Conservation (phyloP, 2,888 invertebrate genomes). For the Amorpha juglandis region DNA sequence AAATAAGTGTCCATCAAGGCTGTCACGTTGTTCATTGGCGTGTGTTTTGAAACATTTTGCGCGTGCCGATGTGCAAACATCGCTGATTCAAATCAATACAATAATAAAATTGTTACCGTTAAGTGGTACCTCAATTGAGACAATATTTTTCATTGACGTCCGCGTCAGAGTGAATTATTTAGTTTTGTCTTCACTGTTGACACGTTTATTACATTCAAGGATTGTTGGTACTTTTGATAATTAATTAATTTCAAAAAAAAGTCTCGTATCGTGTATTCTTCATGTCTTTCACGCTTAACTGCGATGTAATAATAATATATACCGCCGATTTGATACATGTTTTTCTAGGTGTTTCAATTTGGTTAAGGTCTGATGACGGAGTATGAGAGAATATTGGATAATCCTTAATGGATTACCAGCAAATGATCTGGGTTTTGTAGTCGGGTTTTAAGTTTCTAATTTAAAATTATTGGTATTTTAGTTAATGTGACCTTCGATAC, state of each 20-base stretch:
- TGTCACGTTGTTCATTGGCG: constrained; percentile 30
- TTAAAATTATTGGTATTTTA: no score
- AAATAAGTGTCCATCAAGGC: constrained; percentile 30
- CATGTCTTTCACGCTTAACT: no score
- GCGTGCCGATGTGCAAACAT: constrained; percentile 40
- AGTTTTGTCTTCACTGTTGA: neutral
- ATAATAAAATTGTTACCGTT: constrained; percentile 47
- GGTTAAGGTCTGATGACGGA: no score
- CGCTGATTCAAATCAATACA: constrained; percentile 59
- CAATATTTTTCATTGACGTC: constrained; percentile 53
- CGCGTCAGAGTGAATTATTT: constrained; percentile 19
- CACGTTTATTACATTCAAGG: neutral
- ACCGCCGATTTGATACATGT: no score
- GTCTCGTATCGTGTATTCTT: no score
- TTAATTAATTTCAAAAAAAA: neutral
- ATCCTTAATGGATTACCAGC: no score
- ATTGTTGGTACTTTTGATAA: neutral
- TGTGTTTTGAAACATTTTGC: constrained; percentile 33
- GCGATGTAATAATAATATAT: no score
- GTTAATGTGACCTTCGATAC: no score
- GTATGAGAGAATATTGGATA: no score
- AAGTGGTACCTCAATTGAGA: constrained; percentile 57
- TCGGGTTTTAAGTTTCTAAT: no score
- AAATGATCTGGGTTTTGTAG: no score
- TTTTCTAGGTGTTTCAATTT: no score